Conservation (phyloP, 2,888 invertebrate species). For the Oscheius sp. region DNA sequence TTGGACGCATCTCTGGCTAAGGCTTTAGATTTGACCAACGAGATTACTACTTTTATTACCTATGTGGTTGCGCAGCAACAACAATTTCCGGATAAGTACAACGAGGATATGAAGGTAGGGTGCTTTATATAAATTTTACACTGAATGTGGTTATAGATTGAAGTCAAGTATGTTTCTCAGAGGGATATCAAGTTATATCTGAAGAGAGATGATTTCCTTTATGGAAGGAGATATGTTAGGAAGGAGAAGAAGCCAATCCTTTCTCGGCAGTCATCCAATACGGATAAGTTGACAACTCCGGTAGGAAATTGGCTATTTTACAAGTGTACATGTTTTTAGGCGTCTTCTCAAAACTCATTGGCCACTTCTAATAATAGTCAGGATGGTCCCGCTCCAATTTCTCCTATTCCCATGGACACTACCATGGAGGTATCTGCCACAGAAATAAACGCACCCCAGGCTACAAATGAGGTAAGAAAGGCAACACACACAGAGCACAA, state of each 20-base stretch:
- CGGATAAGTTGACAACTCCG: background rate
- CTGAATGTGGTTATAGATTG: too few relatives aligned
- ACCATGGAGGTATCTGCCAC: too few relatives aligned
- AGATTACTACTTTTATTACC: conserved; percentile 78
- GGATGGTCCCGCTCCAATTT: too few relatives aligned
- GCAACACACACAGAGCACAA: too few relatives aligned
- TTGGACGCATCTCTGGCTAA: conserved; percentile 84
- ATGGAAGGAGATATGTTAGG: conserved; percentile 20
- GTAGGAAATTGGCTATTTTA: background rate
- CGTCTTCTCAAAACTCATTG: background rate
- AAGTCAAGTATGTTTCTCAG: conserved; percentile 33
- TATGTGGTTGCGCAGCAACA: background rate
- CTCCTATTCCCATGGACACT: too few relatives aligned
- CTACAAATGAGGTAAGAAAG: background rate
- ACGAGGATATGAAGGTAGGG: conserved; percentile 22
- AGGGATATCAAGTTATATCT: conserved; percentile 37
- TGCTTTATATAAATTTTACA: background rate
- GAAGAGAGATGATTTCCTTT: conserved; percentile 15
- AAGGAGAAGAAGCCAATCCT: background rate
- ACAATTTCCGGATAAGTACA: background rate
- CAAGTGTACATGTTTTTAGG: background rate
- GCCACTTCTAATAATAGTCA: too few relatives aligned
- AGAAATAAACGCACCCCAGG: background rate
- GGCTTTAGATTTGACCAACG: conserved; percentile 91
- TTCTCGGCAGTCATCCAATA: conserved; percentile 5